phyloP scores from a whole-genome alignment of 2,113 vertebrate genomes.

The Erythrocercus mccallii region DNA sequence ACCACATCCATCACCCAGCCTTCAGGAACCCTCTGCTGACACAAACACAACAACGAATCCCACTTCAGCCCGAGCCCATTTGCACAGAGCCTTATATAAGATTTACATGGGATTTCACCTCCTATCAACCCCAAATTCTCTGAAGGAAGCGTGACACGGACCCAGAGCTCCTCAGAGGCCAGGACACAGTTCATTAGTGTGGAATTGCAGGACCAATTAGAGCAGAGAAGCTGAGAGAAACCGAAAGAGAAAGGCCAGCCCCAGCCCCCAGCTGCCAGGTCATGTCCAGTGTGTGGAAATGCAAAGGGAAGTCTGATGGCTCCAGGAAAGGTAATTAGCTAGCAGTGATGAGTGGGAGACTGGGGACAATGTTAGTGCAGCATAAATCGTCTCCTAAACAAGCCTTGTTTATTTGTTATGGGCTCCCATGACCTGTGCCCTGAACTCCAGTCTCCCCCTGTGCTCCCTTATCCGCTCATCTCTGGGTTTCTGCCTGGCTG shows the following conservation, averaged over 20 bases:
- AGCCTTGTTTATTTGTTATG: not conserved
- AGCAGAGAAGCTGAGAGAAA: not conserved
- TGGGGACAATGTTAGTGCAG: not conserved
- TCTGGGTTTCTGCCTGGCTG: not conserved
- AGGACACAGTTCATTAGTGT: not conserved
- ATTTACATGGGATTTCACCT: not conserved
- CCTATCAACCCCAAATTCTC: not conserved
- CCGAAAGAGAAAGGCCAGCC: not conserved
- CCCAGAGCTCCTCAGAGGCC: not conserved
- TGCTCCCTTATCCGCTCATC: not conserved
- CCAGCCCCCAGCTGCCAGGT: not conserved
- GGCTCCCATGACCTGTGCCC: conserved; percentile 32
- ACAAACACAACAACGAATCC: not conserved
- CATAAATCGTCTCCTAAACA: not conserved
- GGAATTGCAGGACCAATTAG: not conserved
- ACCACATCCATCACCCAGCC: no score
- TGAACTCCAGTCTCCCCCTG: not conserved
- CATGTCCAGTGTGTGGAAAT: not conserved
- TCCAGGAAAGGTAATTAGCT: not conserved
- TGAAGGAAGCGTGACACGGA: not conserved
- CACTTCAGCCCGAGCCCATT: not conserved
- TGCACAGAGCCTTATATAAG: not conserved
- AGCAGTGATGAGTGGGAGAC: not conserved
- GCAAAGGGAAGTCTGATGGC: not conserved
- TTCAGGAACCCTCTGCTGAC: not conserved